A percentile compares a stretch with the other conserved stretches of the same genome.
Conservation (phyloP, 2,888 invertebrate genomes). For the Cantharis rustica region DNA sequence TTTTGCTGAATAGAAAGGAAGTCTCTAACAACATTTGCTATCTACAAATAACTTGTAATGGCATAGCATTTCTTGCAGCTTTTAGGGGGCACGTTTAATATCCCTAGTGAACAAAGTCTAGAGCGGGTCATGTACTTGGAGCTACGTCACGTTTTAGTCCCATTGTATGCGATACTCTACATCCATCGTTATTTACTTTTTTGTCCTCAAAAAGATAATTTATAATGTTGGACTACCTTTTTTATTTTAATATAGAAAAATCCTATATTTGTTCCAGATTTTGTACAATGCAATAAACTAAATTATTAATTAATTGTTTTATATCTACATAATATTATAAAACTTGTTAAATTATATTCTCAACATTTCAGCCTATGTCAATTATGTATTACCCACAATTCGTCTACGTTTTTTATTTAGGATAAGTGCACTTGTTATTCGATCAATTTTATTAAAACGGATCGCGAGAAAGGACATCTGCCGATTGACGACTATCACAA, state of each 20-base stretch:
- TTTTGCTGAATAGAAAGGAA: slow-evolving; percentile 19
- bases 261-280: not conserved
- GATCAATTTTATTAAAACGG: slow-evolving; percentile 2
- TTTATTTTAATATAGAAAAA: not conserved
- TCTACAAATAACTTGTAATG: slow-evolving; percentile 34
- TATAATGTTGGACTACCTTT: slow-evolving; percentile 27
- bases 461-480: not conserved
- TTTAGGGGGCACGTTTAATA: slow-evolving; percentile 38
- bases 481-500: slow-evolving; percentile 3
- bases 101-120: slow-evolving; percentile 31
- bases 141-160: slow-evolving; percentile 19
- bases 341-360: not conserved
- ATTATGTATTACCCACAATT: not conserved
- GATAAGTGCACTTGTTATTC: not conserved
- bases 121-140: slow-evolving; percentile 18
- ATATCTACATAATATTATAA: not conserved
- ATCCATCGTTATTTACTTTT: slow-evolving; percentile 15
- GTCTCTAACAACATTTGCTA: slow-evolving; percentile 19
- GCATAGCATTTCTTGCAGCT: slow-evolving; percentile 37
- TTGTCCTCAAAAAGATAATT: slow-evolving; percentile 20
- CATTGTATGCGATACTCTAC: slow-evolving; percentile 23
- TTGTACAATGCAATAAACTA: not conserved
- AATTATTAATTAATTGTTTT: not conserved
- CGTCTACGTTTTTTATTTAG: not conserved
- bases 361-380: not conserved